Evolutionary conservation across 2,113 vertebrate genomes (phyloP), one percentile per base, ranked within the genome.

Genomic region (Oxyura jamaicensis): DNA sequence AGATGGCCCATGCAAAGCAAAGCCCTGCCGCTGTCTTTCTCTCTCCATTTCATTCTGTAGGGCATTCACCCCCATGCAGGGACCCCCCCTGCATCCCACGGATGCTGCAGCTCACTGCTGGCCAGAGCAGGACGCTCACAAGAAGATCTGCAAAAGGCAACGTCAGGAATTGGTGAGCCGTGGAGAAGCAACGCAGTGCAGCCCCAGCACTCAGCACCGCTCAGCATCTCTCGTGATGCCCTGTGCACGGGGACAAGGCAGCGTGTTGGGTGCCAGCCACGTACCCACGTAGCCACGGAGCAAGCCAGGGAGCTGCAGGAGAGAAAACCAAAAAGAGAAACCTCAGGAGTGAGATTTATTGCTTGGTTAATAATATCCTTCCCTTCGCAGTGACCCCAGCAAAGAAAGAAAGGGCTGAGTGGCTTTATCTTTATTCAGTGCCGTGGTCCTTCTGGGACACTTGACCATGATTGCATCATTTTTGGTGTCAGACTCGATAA

Each of bases 401-500:
- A 13, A 48, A 31, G 89, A 68, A 46, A 60, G 83, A 29, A 68
- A 91, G 18, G 74, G 50, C 83, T 77, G 93, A 97, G 93, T 80
- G 69, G 94, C 95, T 95, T 97, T 97, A 97, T 97, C 96, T 97
- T 95, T 52, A 91, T 97, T 95, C 92, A 94, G 84, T 26, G 80
- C 65, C 3, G 0, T 16, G 73, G 91, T 95, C 96, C 95, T 97
- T 96, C 59, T 88, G 97, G 97, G 97, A 97, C 94, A 91, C 95
- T 97, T 86, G 94, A 96, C 42, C 8, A 46, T 91, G 97, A 97
- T 97, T 96, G 97, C 97, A 97, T 98, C 97, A 76, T 95, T 97
- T 96, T 91, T 72, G 4, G 93, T 97, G 97, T 97, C 97, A 98
- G 93, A 65, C 83, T 94, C 44, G 97, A 97, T 98, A 98, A 98